phyloP scores from a whole-genome alignment of 2,113 vertebrate species.

The Okapia johnstoni region DNA sequence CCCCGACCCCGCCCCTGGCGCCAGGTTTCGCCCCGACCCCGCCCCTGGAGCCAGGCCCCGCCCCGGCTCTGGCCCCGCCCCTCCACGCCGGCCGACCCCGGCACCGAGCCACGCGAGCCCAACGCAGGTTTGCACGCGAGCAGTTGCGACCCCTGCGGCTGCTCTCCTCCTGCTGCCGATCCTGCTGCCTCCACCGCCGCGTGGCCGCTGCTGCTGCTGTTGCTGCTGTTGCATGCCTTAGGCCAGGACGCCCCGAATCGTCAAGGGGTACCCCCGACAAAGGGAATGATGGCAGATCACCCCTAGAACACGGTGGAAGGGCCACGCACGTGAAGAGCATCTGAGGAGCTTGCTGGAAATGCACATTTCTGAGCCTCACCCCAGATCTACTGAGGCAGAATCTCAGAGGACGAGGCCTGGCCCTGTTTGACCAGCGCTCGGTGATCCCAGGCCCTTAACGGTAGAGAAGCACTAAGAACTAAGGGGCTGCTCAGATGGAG shows the following conservation, averaged over 20 bases:
- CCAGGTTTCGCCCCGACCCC: background rate
- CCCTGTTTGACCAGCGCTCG: background rate
- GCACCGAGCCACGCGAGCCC: background rate
- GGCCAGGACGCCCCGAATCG: background rate
- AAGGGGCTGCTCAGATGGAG: background rate
- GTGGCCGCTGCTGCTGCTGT: background rate
- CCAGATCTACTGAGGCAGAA: background rate
- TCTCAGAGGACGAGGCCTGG: background rate
- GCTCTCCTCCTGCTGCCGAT: background rate
- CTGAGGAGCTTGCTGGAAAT: background rate
- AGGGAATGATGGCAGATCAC: background rate
- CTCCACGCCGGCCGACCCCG: background rate
- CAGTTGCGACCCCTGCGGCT: background rate
- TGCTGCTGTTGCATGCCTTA: background rate
- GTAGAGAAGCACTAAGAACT: background rate
- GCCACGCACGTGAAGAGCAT: background rate
- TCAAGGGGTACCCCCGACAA: background rate
- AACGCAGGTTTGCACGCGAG: background rate
- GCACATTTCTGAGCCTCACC: background rate
- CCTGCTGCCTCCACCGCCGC: background rate
- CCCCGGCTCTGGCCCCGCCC: conserved; percentile 7
- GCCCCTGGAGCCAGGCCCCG: background rate
- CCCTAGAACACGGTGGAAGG: background rate
- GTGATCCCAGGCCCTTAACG: background rate
- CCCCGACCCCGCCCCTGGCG: no score